Conservation (phyloP, 2,888 invertebrate genomes). For the Torymus auratus region DNA sequence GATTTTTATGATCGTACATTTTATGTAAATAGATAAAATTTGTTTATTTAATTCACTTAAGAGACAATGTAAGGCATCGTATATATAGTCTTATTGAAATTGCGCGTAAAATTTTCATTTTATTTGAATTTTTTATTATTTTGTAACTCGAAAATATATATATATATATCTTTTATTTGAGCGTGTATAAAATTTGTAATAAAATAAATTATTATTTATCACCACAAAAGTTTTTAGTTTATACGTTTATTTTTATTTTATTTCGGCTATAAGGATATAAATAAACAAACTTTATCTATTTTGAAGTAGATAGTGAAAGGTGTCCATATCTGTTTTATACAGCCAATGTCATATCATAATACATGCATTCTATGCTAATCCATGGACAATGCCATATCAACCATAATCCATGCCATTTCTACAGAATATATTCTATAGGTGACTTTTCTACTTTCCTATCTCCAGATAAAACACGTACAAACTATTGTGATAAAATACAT, state of each 20-base stretch:
- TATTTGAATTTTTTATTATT: too few species aligned
- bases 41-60: constrained; percentile 6
- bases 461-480: constrained; percentile 56
- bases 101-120: too few species aligned
- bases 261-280: not conserved
- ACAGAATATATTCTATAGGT: constrained; percentile 45
- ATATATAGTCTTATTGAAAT: too few species aligned
- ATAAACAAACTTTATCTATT: constrained; percentile 20
- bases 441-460: constrained; percentile 54
- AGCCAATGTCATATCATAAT: constrained; percentile 49
- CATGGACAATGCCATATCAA: constrained; percentile 47
- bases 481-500: constrained; percentile 59
- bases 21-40: constrained; percentile 10
- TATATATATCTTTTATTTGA: not conserved
- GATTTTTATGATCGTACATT: constrained; percentile 7
- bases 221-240: too few species aligned
- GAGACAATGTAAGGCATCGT: too few species aligned
- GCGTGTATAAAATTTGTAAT: not conserved
- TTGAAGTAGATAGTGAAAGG: constrained; percentile 30
- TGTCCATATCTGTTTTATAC: constrained; percentile 8
- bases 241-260: not conserved
- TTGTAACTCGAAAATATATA: not conserved
- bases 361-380: constrained; percentile 11
- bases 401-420: constrained; percentile 44
- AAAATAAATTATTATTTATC: not conserved